phyloP scores from a whole-genome alignment of 2,888 invertebrate genomes.

The Pristionchus maxplancki region DNA sequence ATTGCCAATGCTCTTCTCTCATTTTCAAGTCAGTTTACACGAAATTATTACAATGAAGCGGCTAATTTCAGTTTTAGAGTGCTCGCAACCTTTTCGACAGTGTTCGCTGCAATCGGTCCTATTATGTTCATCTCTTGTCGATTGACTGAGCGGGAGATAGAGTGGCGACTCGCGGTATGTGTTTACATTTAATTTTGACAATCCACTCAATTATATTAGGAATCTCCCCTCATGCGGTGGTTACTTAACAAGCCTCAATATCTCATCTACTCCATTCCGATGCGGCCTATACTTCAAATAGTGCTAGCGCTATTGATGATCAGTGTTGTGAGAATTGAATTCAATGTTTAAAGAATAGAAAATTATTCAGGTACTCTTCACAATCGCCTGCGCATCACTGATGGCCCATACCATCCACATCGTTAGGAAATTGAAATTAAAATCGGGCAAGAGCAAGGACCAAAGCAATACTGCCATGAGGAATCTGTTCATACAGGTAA shows the following conservation, averaged over 20 bases:
- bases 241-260: not conserved
- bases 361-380: not conserved
- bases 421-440: not conserved
- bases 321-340: not conserved
- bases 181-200: not conserved
- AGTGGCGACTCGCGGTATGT: not conserved
- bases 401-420: not conserved
- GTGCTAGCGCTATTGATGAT: not conserved
- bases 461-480: constrained; percentile 6
- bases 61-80: constrained; percentile 1
- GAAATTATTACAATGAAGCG: too few relatives aligned
- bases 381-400: not conserved
- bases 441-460: constrained; percentile 17
- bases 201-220: not conserved
- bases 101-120: not conserved
- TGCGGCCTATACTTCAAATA: not conserved
- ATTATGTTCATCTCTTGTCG: not conserved
- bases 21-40: not conserved
- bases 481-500: constrained; percentile 14
- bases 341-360: not conserved
- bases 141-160: not conserved
- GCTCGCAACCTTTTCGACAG: not conserved
- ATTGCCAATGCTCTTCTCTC: not conserved
- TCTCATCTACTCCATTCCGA: not conserved
- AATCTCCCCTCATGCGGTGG: not conserved